phyloP scores from a whole-genome alignment of 1,140 invertebrate species.

The Lepidurus packardi region DNA sequence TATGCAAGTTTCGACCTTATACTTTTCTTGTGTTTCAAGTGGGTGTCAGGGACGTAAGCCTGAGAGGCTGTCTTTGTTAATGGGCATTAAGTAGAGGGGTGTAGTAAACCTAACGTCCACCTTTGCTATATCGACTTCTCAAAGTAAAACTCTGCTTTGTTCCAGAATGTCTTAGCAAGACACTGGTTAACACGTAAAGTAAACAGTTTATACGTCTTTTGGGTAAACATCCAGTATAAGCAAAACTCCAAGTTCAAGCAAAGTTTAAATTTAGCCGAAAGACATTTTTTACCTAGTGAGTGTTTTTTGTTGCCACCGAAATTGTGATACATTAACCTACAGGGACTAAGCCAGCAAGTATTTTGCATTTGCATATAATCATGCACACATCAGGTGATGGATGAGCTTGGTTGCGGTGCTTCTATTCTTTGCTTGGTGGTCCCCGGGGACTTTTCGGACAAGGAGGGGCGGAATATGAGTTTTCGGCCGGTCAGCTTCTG shows the following conservation, averaged over 20 bases:
- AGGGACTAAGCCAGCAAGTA: no score
- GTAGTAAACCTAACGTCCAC: not conserved
- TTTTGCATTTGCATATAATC: no score
- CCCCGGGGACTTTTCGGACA: not conserved
- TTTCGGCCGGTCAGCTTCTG: not conserved
- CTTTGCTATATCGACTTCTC: not conserved
- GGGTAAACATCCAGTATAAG: no score
- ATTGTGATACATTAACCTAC: no score
- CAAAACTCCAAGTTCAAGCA: no score
- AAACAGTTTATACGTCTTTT: no score
- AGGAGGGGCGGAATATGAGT: not conserved
- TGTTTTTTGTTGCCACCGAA: no score
- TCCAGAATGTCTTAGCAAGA: not conserved
- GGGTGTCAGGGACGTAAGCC: not conserved
- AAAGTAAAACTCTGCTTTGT: not conserved
- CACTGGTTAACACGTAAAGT: no score
- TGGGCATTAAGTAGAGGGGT: not conserved
- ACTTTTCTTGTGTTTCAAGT: not conserved
- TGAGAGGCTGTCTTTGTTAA: slow-evolving; percentile 9
- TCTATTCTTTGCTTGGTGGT: not conserved
- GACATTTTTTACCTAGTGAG: no score
- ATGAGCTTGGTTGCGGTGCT: no score
- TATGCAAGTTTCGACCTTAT: not conserved
- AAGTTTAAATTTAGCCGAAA: no score
- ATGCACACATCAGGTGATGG: no score